Evolutionary conservation across 1,140 invertebrate genomes (phyloP).

Genomic region (Phthorimaea operculella): DNA sequence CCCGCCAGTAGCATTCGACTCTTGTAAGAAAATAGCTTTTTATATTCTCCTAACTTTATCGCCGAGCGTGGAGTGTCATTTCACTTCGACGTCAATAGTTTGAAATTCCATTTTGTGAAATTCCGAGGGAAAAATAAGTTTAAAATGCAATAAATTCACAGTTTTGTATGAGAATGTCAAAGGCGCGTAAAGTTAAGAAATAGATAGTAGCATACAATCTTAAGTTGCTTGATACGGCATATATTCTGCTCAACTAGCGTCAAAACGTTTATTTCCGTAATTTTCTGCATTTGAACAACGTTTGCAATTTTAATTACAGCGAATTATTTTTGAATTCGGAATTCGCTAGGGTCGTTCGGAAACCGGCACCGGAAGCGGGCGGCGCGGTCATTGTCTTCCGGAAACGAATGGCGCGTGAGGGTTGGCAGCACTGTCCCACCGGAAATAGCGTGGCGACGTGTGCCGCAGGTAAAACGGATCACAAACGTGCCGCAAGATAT

Average conservation of each 20-base stretch:
- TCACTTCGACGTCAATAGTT: slow-evolving; percentile 15
- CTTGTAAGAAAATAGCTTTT: slow-evolving; percentile 20
- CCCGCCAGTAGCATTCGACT: not conserved
- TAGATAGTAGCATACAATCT: no score
- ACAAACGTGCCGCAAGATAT: slow-evolving; percentile 9
- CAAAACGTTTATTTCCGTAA: no score
- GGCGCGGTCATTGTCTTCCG: slow-evolving; percentile 51
- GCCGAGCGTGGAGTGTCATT: slow-evolving; percentile 16
- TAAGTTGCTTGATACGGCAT: no score
- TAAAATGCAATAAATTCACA: no score
- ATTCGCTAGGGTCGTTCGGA: slow-evolving; percentile 11
- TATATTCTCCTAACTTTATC: slow-evolving; percentile 15
- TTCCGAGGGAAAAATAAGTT: not conserved
- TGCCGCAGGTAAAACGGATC: slow-evolving; percentile 16
- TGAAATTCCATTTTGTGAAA: slow-evolving; percentile 15
- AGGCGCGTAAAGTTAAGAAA: not conserved
- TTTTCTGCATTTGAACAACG: not conserved
- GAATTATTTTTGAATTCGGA: slow-evolving; percentile 1
- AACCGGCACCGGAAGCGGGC: slow-evolving; percentile 45
- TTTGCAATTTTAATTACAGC: not conserved
- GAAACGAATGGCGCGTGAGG: slow-evolving; percentile 39
- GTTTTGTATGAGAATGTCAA: no score
- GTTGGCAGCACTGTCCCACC: slow-evolving; percentile 28
- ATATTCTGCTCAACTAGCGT: no score
- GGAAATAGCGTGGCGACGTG: slow-evolving; percentile 34